Percentiles rank a stretch among this genome's conserved stretches.
These are phyloP conservation scores for Megaustenia siamemsis DNA, from an alignment of 2,888 invertebrate genomes.

Conservation along the genomic window DNA sequence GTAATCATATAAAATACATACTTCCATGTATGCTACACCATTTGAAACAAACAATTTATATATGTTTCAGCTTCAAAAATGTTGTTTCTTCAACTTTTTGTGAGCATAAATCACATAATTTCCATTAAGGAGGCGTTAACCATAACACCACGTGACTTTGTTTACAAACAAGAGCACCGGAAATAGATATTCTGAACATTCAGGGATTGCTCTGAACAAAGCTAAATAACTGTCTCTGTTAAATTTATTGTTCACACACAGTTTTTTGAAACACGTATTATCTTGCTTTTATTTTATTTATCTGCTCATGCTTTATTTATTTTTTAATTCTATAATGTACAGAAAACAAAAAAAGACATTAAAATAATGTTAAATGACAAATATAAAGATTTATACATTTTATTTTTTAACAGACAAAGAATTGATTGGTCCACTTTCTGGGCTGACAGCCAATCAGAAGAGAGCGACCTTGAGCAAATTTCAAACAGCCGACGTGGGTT, in stretches of 20 bases:
- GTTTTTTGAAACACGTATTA: too few species aligned
- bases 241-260: too few species aligned
- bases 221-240: too few species aligned
- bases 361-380: too few species aligned
- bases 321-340: background rate
- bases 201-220: background rate
- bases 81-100: too few species aligned
- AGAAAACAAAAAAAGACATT: background rate
- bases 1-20: too few species aligned
- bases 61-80: too few species aligned
- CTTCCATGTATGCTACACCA: background rate
- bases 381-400: too few species aligned
- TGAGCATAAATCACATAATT: too few species aligned
- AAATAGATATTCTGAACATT: background rate
- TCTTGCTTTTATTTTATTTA: too few species aligned
- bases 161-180: conserved; percentile 31
- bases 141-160: conserved; percentile 37
- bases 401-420: too few species aligned
- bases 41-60: too few species aligned
- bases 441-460: conserved; percentile 13
- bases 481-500: background rate
- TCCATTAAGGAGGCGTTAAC: background rate
- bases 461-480: conserved; percentile 2
- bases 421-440: background rate
- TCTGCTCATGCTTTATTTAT: background rate